These are phyloP conservation scores for Apis laboriosa DNA, from an alignment of 1,140 invertebrate genomes.

Conservation along the genomic window DNA sequence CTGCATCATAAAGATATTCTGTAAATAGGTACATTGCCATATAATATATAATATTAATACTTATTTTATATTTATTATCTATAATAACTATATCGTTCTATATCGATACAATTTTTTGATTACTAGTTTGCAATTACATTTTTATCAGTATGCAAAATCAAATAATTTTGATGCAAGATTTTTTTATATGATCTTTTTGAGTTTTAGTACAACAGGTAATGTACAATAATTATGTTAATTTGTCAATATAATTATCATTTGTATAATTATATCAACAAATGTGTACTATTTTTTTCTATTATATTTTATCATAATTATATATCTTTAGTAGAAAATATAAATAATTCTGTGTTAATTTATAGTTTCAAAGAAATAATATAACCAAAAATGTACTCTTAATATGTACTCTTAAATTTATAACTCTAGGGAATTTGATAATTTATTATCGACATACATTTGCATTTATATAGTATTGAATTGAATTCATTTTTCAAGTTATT, in stretches of 20 bases:
- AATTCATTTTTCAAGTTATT: neutral
- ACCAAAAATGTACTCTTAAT: no score
- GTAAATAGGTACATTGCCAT: slow-evolving; percentile 4
- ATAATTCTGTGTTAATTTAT: no score
- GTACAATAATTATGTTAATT: neutral
- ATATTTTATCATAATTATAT: neutral
- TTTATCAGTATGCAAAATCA: neutral
- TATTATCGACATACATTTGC: no score
- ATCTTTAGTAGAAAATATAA: neutral
- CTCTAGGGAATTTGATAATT: no score
- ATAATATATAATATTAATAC: neutral
- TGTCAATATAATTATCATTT: neutral
- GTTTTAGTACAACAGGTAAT: no score
- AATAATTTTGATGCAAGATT: no score
- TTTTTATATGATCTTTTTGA: neutral
- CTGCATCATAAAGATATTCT: neutral
- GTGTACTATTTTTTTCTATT: neutral
- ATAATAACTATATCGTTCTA: neutral
- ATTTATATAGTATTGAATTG: neutral
- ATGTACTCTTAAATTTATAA: no score
- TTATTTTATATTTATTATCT: neutral
- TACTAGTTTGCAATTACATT: neutral
- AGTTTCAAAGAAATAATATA: no score
- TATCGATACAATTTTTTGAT: neutral
- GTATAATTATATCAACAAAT: no score